Percentiles rank a stretch among this genome's conserved stretches.
These are phyloP conservation scores for Delphinapterus leucas DNA, from an alignment of 2,113 vertebrate species.

Conservation along the genomic window DNA sequence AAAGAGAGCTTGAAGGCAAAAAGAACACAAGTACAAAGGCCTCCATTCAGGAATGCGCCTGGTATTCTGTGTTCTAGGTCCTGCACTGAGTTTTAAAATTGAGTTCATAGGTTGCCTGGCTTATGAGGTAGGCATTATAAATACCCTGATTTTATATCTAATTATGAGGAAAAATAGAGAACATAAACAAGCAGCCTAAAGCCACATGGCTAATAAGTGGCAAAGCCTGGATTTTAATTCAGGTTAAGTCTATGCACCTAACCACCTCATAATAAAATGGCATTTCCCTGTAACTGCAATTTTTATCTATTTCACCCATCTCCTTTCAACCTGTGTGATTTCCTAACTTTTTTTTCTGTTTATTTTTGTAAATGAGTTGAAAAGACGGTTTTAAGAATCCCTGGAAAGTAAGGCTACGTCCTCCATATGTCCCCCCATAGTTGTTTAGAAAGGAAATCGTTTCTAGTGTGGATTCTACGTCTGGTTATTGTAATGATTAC, in stretches of 20 bases:
- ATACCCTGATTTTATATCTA: not conserved
- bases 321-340: not conserved
- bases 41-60: not conserved
- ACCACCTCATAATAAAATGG: not conserved
- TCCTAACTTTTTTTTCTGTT: not conserved
- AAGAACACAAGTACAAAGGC: not conserved
- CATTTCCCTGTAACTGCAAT: not conserved
- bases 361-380: not conserved
- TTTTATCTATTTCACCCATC: not conserved
- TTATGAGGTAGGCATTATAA: not conserved
- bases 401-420: not conserved
- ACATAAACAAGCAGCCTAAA: not conserved
- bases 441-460: not conserved
- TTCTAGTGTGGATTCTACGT: not conserved
- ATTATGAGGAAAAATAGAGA: not conserved
- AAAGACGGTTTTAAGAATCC: not conserved
- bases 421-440: too few species aligned
- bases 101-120: not conserved
- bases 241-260: not conserved
- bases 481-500: not conserved
- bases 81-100: not conserved
- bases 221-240: not conserved
- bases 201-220: not conserved
- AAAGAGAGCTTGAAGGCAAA: not conserved
- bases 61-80: not conserved